Evolutionary conservation across 2,113 vertebrate species (phyloP).

Genomic region (Ifrita kowaldi): DNA sequence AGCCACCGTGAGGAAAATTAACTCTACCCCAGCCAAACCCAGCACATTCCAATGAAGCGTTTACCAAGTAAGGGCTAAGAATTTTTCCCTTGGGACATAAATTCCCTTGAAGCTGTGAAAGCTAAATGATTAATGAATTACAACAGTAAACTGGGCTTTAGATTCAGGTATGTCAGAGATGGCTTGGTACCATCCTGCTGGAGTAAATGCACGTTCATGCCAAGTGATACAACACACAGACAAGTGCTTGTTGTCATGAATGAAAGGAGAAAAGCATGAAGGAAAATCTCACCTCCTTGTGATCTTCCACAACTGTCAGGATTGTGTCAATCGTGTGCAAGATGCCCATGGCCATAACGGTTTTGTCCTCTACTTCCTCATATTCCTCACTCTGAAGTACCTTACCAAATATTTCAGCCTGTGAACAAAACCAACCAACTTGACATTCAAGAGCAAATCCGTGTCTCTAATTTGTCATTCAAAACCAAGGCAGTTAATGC

Average conservation of each 20-base stretch:
- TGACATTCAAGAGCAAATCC: not conserved
- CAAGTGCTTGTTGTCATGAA: not conserved
- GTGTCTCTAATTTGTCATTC: not conserved
- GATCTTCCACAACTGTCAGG: slow-evolving; percentile 92
- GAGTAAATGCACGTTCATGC: not conserved
- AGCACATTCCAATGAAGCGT: not conserved
- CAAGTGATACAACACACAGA: not conserved
- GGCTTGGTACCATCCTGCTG: not conserved
- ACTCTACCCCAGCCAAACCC: not conserved
- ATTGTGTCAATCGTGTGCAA: slow-evolving; percentile 96
- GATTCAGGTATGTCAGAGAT: not conserved
- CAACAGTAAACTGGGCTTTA: not conserved
- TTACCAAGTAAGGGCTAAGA: not conserved
- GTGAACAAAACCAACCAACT: not conserved
- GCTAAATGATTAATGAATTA: not conserved
- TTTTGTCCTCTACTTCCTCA: slow-evolving; percentile 94
- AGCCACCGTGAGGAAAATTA: not conserved
- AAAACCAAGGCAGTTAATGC: not conserved
- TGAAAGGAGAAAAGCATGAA: not conserved
- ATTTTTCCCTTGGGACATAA: not conserved
- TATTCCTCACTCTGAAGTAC: slow-evolving; percentile 96
- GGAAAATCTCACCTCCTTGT: slow-evolving; percentile 84
- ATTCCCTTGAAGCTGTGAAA: not conserved
- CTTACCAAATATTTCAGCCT: slow-evolving; percentile 96
- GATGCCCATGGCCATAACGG: slow-evolving; percentile 93